Evolutionary conservation across 1,140 invertebrate genomes (phyloP).

Genomic region (Solenopsis invicta): DNA sequence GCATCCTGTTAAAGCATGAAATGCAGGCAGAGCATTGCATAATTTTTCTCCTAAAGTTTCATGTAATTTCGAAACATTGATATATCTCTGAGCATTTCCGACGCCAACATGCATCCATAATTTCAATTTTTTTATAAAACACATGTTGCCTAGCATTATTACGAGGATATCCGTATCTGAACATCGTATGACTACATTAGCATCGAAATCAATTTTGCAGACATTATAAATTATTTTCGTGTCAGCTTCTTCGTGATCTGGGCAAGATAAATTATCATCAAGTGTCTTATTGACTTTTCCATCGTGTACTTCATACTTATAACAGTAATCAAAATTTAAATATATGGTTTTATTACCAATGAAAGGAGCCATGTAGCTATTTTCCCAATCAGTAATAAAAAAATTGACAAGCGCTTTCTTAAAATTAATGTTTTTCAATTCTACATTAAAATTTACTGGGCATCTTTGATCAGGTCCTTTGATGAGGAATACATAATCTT

Average conservation of each 20-base stretch:
- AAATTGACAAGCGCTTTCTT: not conserved
- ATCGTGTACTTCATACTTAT: not conserved
- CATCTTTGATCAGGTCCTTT: too few species aligned
- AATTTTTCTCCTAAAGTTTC: too few species aligned
- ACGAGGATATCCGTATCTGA: conserved; percentile 47
- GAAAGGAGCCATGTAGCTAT: not conserved
- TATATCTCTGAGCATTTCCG: too few species aligned
- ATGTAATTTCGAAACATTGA: too few species aligned
- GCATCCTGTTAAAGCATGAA: too few species aligned
- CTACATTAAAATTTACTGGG: too few species aligned
- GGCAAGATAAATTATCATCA: not conserved
- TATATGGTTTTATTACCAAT: not conserved
- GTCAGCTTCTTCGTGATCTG: conserved; percentile 28
- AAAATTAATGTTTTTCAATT: not conserved
- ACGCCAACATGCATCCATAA: too few species aligned
- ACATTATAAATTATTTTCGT: conserved; percentile 44
- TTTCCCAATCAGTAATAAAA: conserved; percentile 2
- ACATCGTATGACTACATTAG: conserved; percentile 5
- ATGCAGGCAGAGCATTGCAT: too few species aligned
- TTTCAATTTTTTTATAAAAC: not conserved
- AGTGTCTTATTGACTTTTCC: not conserved
- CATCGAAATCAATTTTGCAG: not conserved
- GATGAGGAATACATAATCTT: too few species aligned
- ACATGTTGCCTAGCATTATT: conserved; percentile 41
- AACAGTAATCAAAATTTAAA: conserved; percentile 15